Conservation (phyloP, 2,113 vertebrate species). For the Seriola quinqueradiata region DNA sequence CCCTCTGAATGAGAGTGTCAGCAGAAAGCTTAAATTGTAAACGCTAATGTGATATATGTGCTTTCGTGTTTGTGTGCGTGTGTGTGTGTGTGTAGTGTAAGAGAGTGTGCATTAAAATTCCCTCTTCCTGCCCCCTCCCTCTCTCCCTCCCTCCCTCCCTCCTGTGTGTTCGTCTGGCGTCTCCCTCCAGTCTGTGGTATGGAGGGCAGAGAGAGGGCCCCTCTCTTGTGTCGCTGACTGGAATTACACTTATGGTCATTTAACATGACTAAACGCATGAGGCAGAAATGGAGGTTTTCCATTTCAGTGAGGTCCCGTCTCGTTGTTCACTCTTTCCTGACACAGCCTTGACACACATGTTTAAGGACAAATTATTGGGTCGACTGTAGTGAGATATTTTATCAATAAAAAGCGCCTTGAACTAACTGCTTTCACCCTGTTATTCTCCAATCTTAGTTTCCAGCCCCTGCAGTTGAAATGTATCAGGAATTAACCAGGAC, state of each 20-base stretch:
- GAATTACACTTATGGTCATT: constrained; percentile 77
- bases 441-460: background rate
- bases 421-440: background rate
- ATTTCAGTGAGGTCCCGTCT: constrained; percentile 36
- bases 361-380: background rate
- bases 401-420: constrained; percentile 1
- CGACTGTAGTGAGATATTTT: background rate
- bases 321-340: constrained; percentile 5
- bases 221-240: constrained; percentile 74
- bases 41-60: constrained; percentile 58
- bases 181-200: constrained; percentile 78
- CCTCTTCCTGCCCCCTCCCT: constrained; percentile 38
- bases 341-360: background rate
- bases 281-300: constrained; percentile 55
- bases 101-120: constrained; percentile 63
- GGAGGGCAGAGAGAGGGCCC: constrained; percentile 68
- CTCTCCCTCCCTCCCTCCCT: constrained; percentile 11
- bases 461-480: background rate
- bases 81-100: constrained; percentile 20
- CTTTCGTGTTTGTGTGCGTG: constrained; percentile 6
- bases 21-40: constrained; percentile 62
- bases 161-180: constrained; percentile 55
- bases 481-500: constrained; percentile 1
- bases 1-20: constrained; percentile 48
- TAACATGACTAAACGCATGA: constrained; percentile 68